phyloP scores from a whole-genome alignment of 2,797 vertebrate genomes.

The Liparis tanakae region DNA sequence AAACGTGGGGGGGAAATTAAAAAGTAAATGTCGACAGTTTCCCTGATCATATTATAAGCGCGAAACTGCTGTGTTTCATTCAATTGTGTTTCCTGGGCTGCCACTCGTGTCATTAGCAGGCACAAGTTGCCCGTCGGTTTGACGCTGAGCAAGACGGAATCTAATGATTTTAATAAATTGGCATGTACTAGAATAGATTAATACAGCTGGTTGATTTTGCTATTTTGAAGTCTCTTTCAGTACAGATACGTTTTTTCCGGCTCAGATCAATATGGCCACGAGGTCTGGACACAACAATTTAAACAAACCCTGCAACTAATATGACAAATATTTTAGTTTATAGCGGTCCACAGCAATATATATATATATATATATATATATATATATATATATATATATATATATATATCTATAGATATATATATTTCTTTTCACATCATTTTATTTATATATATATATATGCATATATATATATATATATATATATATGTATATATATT shows the following conservation, averaged over 20 bases:
- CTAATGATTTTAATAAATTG: constrained; percentile 18
- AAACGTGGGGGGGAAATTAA: not conserved
- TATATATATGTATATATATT: not conserved
- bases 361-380: constrained; percentile 1
- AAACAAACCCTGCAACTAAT: constrained; percentile 5
- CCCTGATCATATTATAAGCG: not conserved
- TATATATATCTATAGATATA: not conserved
- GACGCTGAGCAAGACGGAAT: constrained; percentile 17
- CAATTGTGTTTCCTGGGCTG: constrained; percentile 11
- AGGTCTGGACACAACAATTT: constrained; percentile 1
- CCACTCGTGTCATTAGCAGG: constrained; percentile 15
- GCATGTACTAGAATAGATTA: not conserved
- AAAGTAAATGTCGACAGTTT: not conserved
- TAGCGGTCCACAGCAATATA: constrained; percentile 13
- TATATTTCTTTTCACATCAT: no score
- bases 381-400: not conserved
- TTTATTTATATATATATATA: not conserved
- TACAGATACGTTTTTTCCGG: constrained; percentile 7
- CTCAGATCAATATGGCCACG: constrained; percentile 3
- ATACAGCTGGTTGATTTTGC: constrained; percentile 5
- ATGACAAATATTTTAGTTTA: constrained; percentile 11
- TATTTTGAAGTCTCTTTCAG: not conserved
- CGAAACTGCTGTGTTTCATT: constrained; percentile 10
- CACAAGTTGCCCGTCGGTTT: constrained; percentile 5
- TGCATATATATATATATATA: not conserved